These are phyloP conservation scores for Festucalex cinctus DNA, from an alignment of 2,113 vertebrate species.

Conservation along the genomic window DNA sequence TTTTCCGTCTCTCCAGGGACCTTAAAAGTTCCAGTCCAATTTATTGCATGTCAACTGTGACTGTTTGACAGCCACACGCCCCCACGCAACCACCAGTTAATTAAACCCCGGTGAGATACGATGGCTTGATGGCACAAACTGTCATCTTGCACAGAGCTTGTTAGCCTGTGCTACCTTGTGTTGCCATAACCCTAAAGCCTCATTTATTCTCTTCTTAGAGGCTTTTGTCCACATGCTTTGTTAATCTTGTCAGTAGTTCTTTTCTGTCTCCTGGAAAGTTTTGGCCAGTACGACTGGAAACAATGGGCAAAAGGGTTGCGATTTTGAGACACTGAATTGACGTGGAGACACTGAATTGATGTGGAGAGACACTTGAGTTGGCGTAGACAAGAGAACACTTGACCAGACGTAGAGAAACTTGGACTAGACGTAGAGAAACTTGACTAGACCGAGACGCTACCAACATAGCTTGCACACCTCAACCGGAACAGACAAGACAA, in stretches of 20 bases:
- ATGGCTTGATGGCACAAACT: conserved; percentile 3
- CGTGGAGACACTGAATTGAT: no score
- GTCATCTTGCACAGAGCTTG: neutral
- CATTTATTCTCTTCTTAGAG: conserved; percentile 1
- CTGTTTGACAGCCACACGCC: neutral
- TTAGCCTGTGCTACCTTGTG: neutral
- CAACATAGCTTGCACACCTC: no score
- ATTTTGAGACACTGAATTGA: no score
- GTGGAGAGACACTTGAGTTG: no score
- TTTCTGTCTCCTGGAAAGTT: neutral
- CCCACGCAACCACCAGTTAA: neutral
- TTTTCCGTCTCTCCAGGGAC: conserved; percentile 3
- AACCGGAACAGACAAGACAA: no score
- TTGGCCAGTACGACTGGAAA: neutral
- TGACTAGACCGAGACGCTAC: no score
- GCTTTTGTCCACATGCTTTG: neutral
- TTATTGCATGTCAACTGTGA: neutral
- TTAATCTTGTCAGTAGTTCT: neutral
- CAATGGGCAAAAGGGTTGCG: no score
- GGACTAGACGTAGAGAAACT: no score
- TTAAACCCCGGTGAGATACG: conserved; percentile 1
- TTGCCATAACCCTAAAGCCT: neutral
- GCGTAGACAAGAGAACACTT: no score
- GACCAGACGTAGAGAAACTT: no score
- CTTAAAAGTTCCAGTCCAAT: neutral